A percentile compares a stretch with the other conserved stretches of the same genome.
Evolutionary conservation across 2,888 invertebrate species (phyloP).

Genomic region (Acronicta alni): DNA sequence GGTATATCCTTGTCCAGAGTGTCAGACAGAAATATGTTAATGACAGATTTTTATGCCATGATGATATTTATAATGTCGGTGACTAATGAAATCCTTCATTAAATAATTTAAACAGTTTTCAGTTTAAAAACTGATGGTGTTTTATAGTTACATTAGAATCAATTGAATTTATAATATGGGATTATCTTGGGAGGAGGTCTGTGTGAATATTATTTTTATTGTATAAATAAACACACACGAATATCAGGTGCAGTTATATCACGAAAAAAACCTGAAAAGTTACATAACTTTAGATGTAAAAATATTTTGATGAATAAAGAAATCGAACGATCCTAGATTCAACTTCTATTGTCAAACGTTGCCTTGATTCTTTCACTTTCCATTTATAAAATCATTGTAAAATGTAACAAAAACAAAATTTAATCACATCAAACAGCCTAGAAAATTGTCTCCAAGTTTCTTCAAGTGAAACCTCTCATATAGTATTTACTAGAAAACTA

Average conservation of each 20-base stretch:
- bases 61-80: constrained; percentile 28
- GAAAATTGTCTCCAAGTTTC: constrained; percentile 38
- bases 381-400: constrained; percentile 1
- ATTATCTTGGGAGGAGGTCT: no score
- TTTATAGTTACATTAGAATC: no score
- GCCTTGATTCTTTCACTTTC: constrained; percentile 8
- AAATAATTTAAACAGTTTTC: no score
- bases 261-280: no score
- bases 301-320: background rate
- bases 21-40: constrained; percentile 49
- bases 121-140: no score
- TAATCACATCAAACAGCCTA: constrained; percentile 15
- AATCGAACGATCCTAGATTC: background rate
- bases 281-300: background rate
- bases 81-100: constrained; percentile 30
- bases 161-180: no score
- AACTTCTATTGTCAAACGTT: background rate
- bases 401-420: constrained; percentile 24
- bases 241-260: no score
- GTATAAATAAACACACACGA: no score
- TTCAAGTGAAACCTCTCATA: constrained; percentile 45
- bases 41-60: constrained; percentile 50
- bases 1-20: constrained; percentile 54
- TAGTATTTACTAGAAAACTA: constrained; percentile 28
- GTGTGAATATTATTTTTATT: no score